Conservation (phyloP, 2,797 vertebrate genomes). For the Gallinago stenura region DNA sequence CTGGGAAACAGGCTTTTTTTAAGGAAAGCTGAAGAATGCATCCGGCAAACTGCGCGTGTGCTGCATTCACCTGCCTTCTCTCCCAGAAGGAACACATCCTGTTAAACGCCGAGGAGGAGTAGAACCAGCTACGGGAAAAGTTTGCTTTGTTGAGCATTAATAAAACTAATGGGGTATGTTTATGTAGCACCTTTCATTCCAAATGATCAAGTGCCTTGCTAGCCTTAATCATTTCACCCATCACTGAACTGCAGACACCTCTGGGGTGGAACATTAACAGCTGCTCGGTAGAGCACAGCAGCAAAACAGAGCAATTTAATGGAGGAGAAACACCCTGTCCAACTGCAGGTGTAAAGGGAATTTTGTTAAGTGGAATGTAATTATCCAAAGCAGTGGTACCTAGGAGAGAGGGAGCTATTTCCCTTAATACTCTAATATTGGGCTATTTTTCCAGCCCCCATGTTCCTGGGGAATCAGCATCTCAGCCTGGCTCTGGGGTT, state of each 20-base stretch:
- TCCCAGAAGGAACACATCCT: neutral
- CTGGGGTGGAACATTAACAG: slow-evolving; percentile 64
- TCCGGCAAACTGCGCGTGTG: neutral
- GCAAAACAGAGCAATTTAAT: slow-evolving; percentile 52
- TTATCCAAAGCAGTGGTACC: slow-evolving; percentile 17
- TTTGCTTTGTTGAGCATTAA: slow-evolving; percentile 61
- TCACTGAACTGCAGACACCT: slow-evolving; percentile 60
- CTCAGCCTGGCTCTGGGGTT: neutral
- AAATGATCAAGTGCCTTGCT: slow-evolving; percentile 40
- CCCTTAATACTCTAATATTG: neutral
- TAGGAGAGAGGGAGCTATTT: slow-evolving; percentile 1
- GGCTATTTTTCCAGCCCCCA: neutral
- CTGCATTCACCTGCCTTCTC: neutral
- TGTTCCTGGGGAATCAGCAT: neutral
- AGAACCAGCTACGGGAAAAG: slow-evolving; percentile 28
- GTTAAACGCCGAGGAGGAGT: slow-evolving; percentile 5
- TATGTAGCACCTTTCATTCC: slow-evolving; percentile 55
- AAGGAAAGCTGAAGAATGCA: neutral
- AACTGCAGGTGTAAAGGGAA: slow-evolving; percentile 27
- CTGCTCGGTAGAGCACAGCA: slow-evolving; percentile 46
- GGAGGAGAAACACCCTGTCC: slow-evolving; percentile 35
- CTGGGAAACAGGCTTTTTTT: neutral
- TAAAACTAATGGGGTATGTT: slow-evolving; percentile 58
- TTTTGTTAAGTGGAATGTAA: slow-evolving; percentile 51
- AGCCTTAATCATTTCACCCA: slow-evolving; percentile 64